Evolutionary conservation across 1,140 invertebrate genomes (phyloP), one percentile per base, ranked within the genome.

Genomic region (Danaus melanippus): DNA sequence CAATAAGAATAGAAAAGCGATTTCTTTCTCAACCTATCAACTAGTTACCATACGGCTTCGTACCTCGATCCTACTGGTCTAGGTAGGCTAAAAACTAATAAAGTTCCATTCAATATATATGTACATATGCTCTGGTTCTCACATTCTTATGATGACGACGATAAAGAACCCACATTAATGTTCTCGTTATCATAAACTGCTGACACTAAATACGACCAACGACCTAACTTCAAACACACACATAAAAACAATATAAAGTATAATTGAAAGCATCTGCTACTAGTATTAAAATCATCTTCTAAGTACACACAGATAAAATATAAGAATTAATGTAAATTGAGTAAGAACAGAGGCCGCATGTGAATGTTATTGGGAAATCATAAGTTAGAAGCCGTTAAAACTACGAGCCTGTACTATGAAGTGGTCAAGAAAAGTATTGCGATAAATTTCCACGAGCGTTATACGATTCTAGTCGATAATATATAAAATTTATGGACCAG

Each of bases 401-500:
- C 43, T 49, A 54, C 55, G 42, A 62, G 53, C 52, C 47, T 62
- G 58, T 62, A 46, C 60, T 58, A 46, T 54, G 52, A 58, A 54
- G 60, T 40, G 54, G 39, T 46, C 32, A 49, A n/a, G 42, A 50
- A 42, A 51, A 59, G 54, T 68, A 58, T 46, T 41, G 10, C 39
- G 43, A 59, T 56, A 63, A 58, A 58, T 62, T 65, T 50, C 39
- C 49, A 15, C 46, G 42, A 42, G 50, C 50, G 54, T 60, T 58
- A 53, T 48, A 32, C 62, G 52, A 51, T 56, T 50, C 48, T 48
- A 44, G 47, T 60, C 58, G 46, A 64, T 74, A 67, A 71, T 58
- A 39, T 55, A 12, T 48, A 52, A 55, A 62, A 50, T 67, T 66
- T 74, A 74, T 50, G 62, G 43, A 12, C 64, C 41, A 65, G 64